A percentile compares a stretch with the other conserved stretches of the same genome.
These are phyloP conservation scores for Protaetia brevitarsis DNA, from an alignment of 1,140 invertebrate species.

Conservation along the genomic window DNA sequence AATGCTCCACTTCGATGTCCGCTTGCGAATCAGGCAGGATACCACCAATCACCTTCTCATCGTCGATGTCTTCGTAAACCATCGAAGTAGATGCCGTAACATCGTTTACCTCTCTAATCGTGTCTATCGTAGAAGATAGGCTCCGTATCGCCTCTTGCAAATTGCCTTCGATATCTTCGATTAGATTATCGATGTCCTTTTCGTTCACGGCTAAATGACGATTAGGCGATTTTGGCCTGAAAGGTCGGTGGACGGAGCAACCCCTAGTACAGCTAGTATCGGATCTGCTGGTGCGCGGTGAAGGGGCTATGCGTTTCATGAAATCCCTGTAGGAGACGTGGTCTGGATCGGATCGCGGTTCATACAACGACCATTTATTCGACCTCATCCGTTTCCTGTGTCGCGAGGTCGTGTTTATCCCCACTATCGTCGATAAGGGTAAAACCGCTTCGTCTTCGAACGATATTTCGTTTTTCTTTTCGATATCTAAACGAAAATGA, in stretches of 20 bases:
- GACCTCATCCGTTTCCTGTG: not conserved
- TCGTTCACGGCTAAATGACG: not conserved
- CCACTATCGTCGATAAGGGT: not conserved
- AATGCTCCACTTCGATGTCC: not conserved
- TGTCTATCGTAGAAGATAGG: not conserved
- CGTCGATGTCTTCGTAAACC: not conserved
- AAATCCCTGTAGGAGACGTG: constrained; percentile 7
- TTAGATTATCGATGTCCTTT: not conserved
- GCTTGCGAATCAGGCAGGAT: not conserved
- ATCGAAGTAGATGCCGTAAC: not conserved
- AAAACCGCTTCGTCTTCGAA: constrained; percentile 19
- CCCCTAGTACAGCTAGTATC: not conserved
- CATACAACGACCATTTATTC: constrained; percentile 1
- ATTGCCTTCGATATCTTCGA: not conserved
- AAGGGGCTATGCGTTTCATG: not conserved
- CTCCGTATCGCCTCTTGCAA: not conserved
- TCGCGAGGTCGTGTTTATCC: not conserved
- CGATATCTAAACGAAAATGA: not conserved
- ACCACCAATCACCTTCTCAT: not conserved
- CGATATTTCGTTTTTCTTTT: not conserved
- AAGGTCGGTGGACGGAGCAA: not conserved
- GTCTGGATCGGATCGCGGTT: not conserved
- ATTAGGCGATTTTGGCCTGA: not conserved
- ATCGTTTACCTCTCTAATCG: not conserved
- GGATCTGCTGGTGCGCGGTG: not conserved